A percentile compares a stretch with the other conserved stretches of the same genome.
Conservation (phyloP, 2,797 vertebrate species). For the Dallia pectoralis region DNA sequence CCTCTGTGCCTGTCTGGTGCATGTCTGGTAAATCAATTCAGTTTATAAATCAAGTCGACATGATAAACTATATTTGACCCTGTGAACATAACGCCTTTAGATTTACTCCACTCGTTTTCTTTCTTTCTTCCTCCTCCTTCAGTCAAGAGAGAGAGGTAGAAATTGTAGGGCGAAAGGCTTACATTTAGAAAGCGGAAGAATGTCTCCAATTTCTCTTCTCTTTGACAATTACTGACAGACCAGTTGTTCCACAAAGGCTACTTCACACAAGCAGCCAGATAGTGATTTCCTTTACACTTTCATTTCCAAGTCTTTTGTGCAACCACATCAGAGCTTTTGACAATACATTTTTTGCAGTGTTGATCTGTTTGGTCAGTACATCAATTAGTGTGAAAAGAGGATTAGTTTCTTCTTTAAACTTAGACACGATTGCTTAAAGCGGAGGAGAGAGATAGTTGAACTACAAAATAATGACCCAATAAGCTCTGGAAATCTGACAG, state of each 20-base stretch:
- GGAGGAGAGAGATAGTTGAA: too few relatives aligned
- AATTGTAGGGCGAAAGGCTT: background rate
- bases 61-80: constrained; percentile 53
- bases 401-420: too few relatives aligned
- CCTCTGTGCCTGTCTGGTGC: background rate
- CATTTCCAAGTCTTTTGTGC: too few relatives aligned
- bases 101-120: background rate
- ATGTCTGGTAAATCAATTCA: constrained; percentile 22
- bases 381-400: too few relatives aligned
- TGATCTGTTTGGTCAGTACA: too few relatives aligned
- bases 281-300: too few relatives aligned
- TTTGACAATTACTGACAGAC: background rate
- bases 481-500: too few relatives aligned
- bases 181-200: constrained; percentile 9
- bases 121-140: background rate
- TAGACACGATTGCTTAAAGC: too few relatives aligned
- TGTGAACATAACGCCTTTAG: constrained; percentile 41
- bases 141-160: constrained; percentile 27
- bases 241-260: background rate
- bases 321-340: too few relatives aligned
- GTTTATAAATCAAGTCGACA: constrained; percentile 49
- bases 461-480: too few relatives aligned
- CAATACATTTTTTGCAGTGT: too few relatives aligned
- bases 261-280: too few relatives aligned
- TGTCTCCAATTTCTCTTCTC: background rate